Base-by-base conservation (phyloP, 1,140 invertebrate species). In the Spodoptera frugiperda region DNA sequence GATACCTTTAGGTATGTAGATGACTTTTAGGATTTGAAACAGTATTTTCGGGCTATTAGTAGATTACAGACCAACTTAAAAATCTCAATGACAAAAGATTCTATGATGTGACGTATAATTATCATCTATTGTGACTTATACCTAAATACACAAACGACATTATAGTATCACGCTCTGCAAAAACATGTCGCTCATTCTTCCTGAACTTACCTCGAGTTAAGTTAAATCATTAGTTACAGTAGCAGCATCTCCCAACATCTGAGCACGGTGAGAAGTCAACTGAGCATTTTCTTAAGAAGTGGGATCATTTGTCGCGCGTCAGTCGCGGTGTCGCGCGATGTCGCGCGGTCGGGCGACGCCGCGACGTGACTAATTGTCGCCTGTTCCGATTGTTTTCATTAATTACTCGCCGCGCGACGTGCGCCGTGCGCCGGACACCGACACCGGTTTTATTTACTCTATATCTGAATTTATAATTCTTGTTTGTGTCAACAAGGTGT, bases 321-420 rank as follows among this genome's bases (percentile, higher is more conserved):
- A 65, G 44, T n/a, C 61, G 39, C 44, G 17, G 44, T 48, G 44
- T 67, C 63, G 63, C 44, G 12, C 11, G 21, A 39, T 39, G 61
- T 65, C 61, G 63, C 44, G 44, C 63, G 63, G n/a, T 44, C 44
- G 59, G 5, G 33, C 59, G 59, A 63, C 59, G n/a, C 6, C 14
- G 44, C 39, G 17, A 14, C 61, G 30, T 65, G 46, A 65, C 61
- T 67, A 49, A 67, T 25, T 67, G 61, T 65, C 44, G 39, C 8
- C 39, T 44, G 54, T 63, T 63, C 59, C 59, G 59, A 44, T 63
- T 67, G 63, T 67, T 67, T 67, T 67, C 63, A 67, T 67, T 67
- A 49, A 49, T 67, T 67, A 67, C 63, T 19, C 6, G 33, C 5
- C 33, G 25, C 25, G 25, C 25, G 25, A 25, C 25, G 25, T 39